Conservation (phyloP, 2,888 invertebrate species). For the Furcula furcula region DNA sequence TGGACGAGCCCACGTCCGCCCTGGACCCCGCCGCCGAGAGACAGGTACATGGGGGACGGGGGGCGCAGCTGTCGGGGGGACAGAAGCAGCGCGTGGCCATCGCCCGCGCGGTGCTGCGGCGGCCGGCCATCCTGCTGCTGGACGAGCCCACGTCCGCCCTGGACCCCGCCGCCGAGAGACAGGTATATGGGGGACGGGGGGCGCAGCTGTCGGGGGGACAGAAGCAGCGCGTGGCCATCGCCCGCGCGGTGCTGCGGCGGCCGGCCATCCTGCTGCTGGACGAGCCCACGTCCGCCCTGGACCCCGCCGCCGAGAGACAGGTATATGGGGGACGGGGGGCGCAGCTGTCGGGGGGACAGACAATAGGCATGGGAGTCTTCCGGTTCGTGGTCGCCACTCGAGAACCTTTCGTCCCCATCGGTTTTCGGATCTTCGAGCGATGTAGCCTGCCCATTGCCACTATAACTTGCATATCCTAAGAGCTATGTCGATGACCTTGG, state of each 20-base stretch:
- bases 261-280: constrained; percentile 88
- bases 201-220: constrained; percentile 91
- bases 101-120: constrained; percentile 88
- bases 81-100: constrained; percentile 93
- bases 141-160: constrained; percentile 94
- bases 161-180: constrained; percentile 89
- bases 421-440: no score
- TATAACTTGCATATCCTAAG: no score
- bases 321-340: constrained; percentile 64
- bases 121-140: constrained; percentile 86
- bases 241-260: constrained; percentile 87
- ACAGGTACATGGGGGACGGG: constrained; percentile 88
- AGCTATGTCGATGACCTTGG: no score
- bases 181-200: constrained; percentile 89
- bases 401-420: no score
- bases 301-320: constrained; percentile 88
- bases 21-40: constrained; percentile 90
- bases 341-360: no score
- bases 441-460: no score
- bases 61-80: constrained; percentile 90
- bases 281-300: constrained; percentile 92
- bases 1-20: constrained; percentile 93
- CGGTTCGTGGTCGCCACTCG: no score
- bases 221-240: constrained; percentile 92
- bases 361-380: no score